Evolutionary conservation across 1,140 invertebrate genomes (phyloP).

Genomic region (Zaprionus ornatus): DNA sequence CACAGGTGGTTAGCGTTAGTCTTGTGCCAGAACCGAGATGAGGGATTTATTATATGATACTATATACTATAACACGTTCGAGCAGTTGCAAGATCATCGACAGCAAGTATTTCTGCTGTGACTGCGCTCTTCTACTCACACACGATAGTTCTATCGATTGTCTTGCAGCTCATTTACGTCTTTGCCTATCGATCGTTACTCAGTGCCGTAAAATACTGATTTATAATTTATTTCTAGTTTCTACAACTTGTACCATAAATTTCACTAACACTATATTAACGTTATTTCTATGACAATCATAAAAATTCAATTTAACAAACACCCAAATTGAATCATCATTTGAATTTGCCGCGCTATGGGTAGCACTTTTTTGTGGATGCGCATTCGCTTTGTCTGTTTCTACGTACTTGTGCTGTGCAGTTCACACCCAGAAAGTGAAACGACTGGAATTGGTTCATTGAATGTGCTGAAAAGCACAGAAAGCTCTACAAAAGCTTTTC

Average conservation of each 20-base stretch:
- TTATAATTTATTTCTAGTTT: constrained; percentile 65
- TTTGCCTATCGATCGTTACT: constrained; percentile 6
- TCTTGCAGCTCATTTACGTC: neutral
- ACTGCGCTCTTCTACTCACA: neutral
- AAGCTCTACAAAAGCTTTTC: neutral
- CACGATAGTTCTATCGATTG: neutral
- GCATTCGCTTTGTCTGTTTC: constrained; percentile 9
- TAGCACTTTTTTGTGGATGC: constrained; percentile 31
- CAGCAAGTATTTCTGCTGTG: neutral
- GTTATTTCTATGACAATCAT: constrained; percentile 4
- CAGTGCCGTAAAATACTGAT: constrained; percentile 42
- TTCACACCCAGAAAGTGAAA: neutral
- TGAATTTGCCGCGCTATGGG: constrained; percentile 45
- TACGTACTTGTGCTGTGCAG: neutral
- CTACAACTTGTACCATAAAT: constrained; percentile 56
- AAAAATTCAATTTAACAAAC: constrained; percentile 12
- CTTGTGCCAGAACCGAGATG: constrained; percentile 18
- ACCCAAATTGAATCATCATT: neutral
- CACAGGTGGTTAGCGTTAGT: constrained; percentile 18
- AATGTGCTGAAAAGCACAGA: neutral
- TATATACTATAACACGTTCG: neutral
- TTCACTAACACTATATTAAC: constrained; percentile 38
- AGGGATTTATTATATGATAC: neutral
- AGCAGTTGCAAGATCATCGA: neutral
- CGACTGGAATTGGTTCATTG: neutral